A percentile compares a stretch with the other conserved stretches of the same genome.
Evolutionary conservation across 2,888 invertebrate species (phyloP).

Genomic region (Lamellibrachia columna): DNA sequence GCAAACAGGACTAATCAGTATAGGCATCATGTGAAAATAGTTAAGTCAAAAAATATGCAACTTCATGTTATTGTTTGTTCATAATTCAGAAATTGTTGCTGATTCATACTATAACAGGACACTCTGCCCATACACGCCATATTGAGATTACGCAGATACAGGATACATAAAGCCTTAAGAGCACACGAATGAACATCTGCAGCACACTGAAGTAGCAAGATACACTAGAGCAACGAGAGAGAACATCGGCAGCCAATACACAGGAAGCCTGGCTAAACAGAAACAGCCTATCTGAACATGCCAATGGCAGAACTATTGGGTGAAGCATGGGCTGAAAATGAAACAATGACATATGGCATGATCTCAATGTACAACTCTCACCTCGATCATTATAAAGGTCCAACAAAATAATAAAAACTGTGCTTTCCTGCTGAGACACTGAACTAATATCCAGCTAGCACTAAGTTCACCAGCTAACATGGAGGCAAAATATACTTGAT

Average conservation of each 20-base stretch:
- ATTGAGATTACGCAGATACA: background rate
- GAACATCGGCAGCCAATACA: background rate
- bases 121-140: no score
- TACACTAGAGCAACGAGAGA: background rate
- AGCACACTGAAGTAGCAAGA: background rate
- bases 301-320: background rate
- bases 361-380: background rate
- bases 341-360: background rate
- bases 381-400: background rate
- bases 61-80: background rate
- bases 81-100: background rate
- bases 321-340: background rate
- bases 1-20: background rate
- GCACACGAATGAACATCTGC: conserved; percentile 3
- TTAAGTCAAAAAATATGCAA: background rate
- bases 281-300: background rate
- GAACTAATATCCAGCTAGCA: background rate
- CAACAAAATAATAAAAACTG: background rate
- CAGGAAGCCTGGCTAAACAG: background rate
- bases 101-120: no score
- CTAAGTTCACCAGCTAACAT: background rate
- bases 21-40: no score
- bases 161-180: background rate
- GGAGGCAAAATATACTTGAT: background rate
- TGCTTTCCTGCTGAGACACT: background rate